phyloP scores from a whole-genome alignment of 2,888 invertebrate species.

The Amorpha juglandis region DNA sequence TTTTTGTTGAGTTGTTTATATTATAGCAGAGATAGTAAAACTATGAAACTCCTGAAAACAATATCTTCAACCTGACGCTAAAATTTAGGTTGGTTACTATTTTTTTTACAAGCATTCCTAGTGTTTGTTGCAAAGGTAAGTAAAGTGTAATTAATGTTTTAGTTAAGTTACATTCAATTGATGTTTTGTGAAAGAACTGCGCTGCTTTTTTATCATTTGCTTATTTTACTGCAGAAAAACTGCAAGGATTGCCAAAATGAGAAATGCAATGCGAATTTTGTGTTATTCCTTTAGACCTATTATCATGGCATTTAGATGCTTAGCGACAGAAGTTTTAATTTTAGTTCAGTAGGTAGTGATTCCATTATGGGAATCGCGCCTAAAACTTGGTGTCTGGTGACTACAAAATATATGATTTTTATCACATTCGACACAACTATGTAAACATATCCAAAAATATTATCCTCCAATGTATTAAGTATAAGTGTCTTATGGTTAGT shows the following conservation, averaged over 20 bases:
- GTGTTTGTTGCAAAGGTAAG: conserved; percentile 24
- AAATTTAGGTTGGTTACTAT: conserved; percentile 23
- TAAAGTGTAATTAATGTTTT: background rate
- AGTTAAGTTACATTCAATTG: background rate
- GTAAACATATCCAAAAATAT: no score
- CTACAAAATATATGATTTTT: no score
- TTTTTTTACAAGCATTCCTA: conserved; percentile 18
- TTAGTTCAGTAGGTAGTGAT: no score
- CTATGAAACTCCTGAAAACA: conserved; percentile 24
- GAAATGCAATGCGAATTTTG: background rate
- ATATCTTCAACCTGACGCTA: conserved; percentile 26
- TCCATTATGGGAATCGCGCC: no score
- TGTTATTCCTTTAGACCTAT: background rate
- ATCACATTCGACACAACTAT: no score
- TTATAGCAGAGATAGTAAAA: conserved; percentile 4
- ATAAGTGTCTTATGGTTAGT: no score
- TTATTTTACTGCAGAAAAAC: background rate
- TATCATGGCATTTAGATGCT: background rate
- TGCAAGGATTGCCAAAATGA: background rate
- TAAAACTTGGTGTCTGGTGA: no score
- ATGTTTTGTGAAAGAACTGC: background rate
- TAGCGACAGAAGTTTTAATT: background rate
- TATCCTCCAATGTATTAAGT: no score
- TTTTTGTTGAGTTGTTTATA: background rate
- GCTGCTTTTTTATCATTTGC: background rate